Base-by-base conservation (phyloP, 1,140 invertebrate genomes). In the Diabrotica virgifera region DNA sequence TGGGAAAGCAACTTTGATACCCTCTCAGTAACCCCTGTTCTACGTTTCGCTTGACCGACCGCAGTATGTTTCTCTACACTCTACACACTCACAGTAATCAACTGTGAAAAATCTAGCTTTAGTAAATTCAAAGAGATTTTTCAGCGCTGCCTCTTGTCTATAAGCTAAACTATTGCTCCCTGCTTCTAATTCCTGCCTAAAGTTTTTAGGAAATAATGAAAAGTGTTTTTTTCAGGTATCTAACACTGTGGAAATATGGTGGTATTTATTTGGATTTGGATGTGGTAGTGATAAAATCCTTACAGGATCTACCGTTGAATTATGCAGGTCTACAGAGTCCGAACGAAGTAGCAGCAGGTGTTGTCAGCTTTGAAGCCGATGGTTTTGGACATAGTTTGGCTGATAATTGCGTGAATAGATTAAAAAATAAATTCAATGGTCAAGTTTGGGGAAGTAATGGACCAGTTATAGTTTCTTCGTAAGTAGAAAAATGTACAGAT, bases 261-360 rank as follows among this genome's bases (percentile, higher is more conserved):
- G 91, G 91, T 0, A 86, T 90, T 51, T 92, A 92, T 75, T 74
- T 93, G 50, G 91, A 94, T 68, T 76, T 91, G 62, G 91, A 93
- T 72, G 85, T 92, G 0, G 84, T 93, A 7, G 82, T 91, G 3
- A 83, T 84, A 7, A 87, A 84, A 67, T 83, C 80, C 14, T 76
- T 90, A 52, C 82, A 86, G 40, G 74, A 82, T 9, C 73, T 90
- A 13, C 79, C 76, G 2, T 76, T 74, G 2, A 88, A 90, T 76
- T 90, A 85, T 77, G 86, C 85, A 0, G 87, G 87, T 0, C 84
- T 85, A 7, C 87, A 90, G 74, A 85, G 83, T 5, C 79, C 80
- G 55, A 76, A 78, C 0, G 74, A 82, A 37, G 81, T 91, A 5
- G 88, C 86, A 0, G 84, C 86, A 5, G 89, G 88, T 5, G 84